phyloP scores from a whole-genome alignment of 2,797 vertebrate genomes.

The Anisognathus igniventris region DNA sequence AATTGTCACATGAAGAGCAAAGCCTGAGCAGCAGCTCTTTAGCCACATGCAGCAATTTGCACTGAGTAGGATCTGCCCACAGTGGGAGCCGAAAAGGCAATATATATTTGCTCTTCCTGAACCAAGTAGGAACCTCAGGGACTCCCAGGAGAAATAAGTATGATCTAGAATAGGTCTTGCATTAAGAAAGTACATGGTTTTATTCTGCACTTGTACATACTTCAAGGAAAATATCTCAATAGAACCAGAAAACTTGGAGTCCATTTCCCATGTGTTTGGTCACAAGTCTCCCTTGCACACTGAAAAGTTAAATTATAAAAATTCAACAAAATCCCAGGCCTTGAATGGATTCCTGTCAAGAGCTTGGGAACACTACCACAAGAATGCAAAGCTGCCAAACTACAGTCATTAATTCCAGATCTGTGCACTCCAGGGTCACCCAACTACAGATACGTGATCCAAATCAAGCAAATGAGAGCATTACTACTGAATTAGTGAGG shows the following conservation, averaged over 20 bases:
- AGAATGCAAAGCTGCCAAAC: not conserved
- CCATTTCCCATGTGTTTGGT: not conserved
- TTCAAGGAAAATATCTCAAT: not conserved
- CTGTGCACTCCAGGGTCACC: not conserved
- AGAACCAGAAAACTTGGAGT: not conserved
- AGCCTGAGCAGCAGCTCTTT: not conserved
- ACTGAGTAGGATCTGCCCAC: not conserved
- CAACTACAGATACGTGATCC: not conserved
- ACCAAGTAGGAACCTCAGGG: not conserved
- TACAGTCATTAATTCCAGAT: not conserved
- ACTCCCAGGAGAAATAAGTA: not conserved
- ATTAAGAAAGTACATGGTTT: not conserved
- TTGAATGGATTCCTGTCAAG: not conserved
- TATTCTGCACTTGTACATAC: not conserved
- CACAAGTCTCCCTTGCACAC: not conserved
- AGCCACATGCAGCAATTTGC: not conserved
- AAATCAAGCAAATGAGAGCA: not conserved
- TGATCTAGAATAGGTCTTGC: not conserved
- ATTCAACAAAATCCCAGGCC: not conserved
- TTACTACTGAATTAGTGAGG: not conserved
- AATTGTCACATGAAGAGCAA: constrained; percentile 14
- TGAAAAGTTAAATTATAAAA: not conserved
- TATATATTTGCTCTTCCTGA: not conserved
- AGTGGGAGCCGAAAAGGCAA: not conserved
- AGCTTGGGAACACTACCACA: not conserved